Base-by-base conservation (phyloP, 1,140 invertebrate genomes). In the Polypedilum vanderplanki region DNA sequence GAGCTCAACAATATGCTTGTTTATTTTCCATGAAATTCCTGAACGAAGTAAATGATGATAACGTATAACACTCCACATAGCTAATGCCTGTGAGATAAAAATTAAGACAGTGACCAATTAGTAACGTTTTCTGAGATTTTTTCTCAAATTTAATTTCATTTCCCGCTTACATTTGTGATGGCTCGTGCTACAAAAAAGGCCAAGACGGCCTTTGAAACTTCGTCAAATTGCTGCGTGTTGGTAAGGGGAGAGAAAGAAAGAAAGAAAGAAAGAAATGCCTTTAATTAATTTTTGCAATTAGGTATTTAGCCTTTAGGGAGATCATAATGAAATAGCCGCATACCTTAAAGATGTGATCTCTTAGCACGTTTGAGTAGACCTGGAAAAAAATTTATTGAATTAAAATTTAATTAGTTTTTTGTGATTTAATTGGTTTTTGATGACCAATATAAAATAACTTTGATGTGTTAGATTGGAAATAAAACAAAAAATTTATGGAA, bases 41-140 rank as follows among this genome's bases (percentile, higher is more conserved):
- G 86, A 85, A 73, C 88, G 85, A 15, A 90, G 82, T 41, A 90
- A 80, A 78, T 90, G 89, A 80, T 89, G 90, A 78, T 89, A 87
- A 75, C 87, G 83, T 74, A 90, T 84, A 5, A 91, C 88, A 70
- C 88, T 89, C 82, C 86, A 88, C 79, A 91, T 88, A 74, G 88
- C 87, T 73, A 89, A 78, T 75, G 87, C 86, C 89, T 90, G 82
- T 3, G 80, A 81, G 77, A 76, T 41, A 57, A 57, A 46, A 57
- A 57, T 15, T 12, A 57, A 12, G n/a, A n/a, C 46, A 57, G 46
- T 57, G 46, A 57, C 4, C 15, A 57, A 57, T 57, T 57, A 57
- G 2, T 33, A 57, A n/a, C 12, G 46, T 57, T 12, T 12, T n/a
- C 46, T n/a, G n/a, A n/a, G 46, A 57, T 57, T n/a, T 57, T 46